phyloP scores from a whole-genome alignment of 2,888 invertebrate species.

The Spialia ferax region DNA sequence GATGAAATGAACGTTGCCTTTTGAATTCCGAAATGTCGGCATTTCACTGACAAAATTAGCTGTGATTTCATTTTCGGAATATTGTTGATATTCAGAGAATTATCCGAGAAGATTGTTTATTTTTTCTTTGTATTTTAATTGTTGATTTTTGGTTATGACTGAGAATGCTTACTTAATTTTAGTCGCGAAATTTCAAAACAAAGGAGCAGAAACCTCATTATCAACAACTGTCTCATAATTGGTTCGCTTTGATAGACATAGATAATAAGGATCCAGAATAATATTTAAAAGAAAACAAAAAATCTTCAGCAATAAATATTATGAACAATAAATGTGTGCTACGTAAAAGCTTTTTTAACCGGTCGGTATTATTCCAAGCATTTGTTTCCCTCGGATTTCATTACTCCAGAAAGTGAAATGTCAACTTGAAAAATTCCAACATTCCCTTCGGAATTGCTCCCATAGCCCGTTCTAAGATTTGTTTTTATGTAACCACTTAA shows the following conservation, averaged over 20 bases:
- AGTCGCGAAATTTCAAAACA: neutral
- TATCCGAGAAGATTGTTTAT: neutral
- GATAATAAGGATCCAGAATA: too few species aligned
- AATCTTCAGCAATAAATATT: too few species aligned
- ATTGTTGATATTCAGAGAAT: conserved; percentile 1
- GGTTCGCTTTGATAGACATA: too few species aligned
- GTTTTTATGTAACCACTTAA: neutral
- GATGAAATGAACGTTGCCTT: neutral
- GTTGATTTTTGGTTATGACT: neutral
- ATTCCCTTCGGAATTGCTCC: neutral
- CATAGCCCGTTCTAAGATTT: neutral
- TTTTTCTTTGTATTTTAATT: neutral
- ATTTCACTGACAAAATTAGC: conserved; percentile 4
- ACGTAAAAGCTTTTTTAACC: neutral
- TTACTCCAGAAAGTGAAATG: conserved; percentile 6
- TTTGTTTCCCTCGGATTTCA: conserved; percentile 1
- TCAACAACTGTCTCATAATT: too few species aligned
- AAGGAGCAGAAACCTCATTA: neutral
- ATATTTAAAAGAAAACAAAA: too few species aligned
- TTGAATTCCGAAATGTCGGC: conserved; percentile 2
- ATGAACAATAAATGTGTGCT: too few species aligned
- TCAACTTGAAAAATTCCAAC: conserved; percentile 9
- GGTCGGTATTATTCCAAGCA: neutral
- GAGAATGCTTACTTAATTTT: neutral
- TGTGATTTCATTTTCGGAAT: conserved; percentile 17